Percentiles rank a stretch among this genome's conserved stretches.
Conservation (phyloP, 1,140 invertebrate species). For the Brachionus angularis region DNA sequence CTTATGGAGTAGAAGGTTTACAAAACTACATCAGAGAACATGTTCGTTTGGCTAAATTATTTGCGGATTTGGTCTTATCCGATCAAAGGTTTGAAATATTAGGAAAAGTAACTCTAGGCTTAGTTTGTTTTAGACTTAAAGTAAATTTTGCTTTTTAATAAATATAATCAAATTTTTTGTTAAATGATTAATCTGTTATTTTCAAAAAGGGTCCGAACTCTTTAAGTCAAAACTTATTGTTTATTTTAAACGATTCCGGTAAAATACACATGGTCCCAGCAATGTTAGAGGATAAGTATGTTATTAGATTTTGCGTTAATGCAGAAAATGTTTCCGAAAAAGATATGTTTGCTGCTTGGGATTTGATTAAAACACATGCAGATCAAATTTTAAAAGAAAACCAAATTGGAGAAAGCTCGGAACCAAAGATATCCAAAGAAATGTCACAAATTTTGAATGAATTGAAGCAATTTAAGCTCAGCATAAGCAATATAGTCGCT, state of each 20-base stretch:
- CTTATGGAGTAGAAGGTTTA: slow-evolving; percentile 85
- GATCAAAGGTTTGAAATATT: slow-evolving; percentile 89
- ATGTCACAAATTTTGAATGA: not conserved
- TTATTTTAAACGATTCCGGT: slow-evolving; percentile 88
- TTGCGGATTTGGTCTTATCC: slow-evolving; percentile 75
- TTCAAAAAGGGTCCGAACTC: not conserved
- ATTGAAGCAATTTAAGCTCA: slow-evolving; percentile 1
- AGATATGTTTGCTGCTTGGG: slow-evolving; percentile 85
- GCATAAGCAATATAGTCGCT: slow-evolving; percentile 28
- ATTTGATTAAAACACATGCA: slow-evolving; percentile 64
- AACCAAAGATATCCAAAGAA: not conserved
- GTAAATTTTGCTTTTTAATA: slow-evolving; percentile 64
- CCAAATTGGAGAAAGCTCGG: not conserved
- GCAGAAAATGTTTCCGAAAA: slow-evolving; percentile 79
- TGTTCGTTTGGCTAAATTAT: slow-evolving; percentile 83
- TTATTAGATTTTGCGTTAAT: slow-evolving; percentile 77
- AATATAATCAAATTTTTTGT: too few species aligned
- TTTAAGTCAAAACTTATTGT: slow-evolving; percentile 74
- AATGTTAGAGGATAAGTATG: slow-evolving; percentile 72
- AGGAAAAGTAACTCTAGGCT: slow-evolving; percentile 85
- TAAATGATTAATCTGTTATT: too few species aligned
- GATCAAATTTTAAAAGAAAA: slow-evolving; percentile 8
- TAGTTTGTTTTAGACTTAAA: slow-evolving; percentile 83
- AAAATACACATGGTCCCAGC: slow-evolving; percentile 96
- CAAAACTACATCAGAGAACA: slow-evolving; percentile 84